Percentiles rank a stretch among this genome's conserved stretches.
These are phyloP conservation scores for Pomacea maculata DNA, from an alignment of 1,140 invertebrate species.

Conservation along the genomic window DNA sequence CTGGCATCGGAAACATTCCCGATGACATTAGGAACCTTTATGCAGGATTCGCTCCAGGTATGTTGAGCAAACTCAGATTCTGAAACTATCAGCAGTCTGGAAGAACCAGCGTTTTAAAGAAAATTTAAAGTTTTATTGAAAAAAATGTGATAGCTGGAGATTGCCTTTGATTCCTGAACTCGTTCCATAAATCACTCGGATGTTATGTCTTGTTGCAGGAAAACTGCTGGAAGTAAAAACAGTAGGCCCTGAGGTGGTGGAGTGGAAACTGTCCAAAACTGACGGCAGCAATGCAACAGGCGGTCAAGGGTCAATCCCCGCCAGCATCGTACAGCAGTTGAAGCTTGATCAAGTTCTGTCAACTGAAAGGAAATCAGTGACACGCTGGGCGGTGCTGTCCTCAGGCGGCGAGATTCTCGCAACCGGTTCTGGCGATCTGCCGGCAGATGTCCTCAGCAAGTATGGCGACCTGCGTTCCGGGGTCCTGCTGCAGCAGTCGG, in stretches of 20 bases:
- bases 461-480: background rate
- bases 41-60: conserved; percentile 21
- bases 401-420: conserved; percentile 24
- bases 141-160: no score
- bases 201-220: background rate
- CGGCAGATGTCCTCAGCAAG: background rate
- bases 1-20: conserved; percentile 25
- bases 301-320: conserved; percentile 24
- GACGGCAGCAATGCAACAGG: conserved; percentile 20
- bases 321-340: background rate
- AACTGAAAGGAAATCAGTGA: background rate
- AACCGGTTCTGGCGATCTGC: conserved; percentile 13
- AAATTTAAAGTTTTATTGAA: no score
- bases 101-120: no score
- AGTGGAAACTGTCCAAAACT: conserved; percentile 29
- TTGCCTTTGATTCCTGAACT: no score
- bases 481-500: background rate
- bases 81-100: no score
- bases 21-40: conserved; percentile 23
- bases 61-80: no score
- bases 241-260: background rate
- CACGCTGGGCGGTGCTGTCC: conserved; percentile 26
- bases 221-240: conserved; percentile 5
- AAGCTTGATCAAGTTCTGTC: conserved; percentile 14
- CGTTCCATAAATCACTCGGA: no score